Conservation (phyloP, 2,113 vertebrate genomes). For the Trochalopteron elliotii region DNA sequence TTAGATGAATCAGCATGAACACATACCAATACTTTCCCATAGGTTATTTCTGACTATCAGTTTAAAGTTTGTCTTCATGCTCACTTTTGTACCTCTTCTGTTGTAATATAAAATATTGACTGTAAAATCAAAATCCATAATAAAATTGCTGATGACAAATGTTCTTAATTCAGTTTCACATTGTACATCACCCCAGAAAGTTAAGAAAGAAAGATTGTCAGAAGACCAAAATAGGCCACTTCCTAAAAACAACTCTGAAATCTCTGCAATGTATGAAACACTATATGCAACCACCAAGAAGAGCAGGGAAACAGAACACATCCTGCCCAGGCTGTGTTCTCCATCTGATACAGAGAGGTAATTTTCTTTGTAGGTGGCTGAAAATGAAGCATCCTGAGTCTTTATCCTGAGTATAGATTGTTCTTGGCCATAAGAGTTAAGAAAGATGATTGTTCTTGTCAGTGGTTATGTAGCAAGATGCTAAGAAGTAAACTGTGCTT, state of each 20-base stretch:
- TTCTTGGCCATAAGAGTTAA: neutral
- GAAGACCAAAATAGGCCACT: neutral
- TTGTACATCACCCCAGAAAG: neutral
- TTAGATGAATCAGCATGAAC: neutral
- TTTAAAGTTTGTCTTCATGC: neutral
- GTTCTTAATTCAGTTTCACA: neutral
- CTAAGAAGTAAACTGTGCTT: neutral
- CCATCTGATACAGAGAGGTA: neutral
- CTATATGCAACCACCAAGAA: neutral
- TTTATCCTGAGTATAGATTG: neutral
- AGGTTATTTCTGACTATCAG: neutral
- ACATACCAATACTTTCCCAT: neutral
- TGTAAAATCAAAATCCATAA: neutral
- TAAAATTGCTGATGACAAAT: neutral
- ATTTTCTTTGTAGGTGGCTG: neutral
- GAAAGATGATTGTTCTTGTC: neutral
- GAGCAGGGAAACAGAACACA: neutral
- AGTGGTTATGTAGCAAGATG: neutral
- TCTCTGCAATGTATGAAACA: neutral
- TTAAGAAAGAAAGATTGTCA: neutral
- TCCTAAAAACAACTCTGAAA: neutral
- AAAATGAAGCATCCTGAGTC: neutral
- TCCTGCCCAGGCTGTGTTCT: neutral
- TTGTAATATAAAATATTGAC: neutral
- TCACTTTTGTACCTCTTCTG: constrained; percentile 16